Conservation (phyloP, 1,140 invertebrate species). For the Leptestheria dahalacensis region DNA sequence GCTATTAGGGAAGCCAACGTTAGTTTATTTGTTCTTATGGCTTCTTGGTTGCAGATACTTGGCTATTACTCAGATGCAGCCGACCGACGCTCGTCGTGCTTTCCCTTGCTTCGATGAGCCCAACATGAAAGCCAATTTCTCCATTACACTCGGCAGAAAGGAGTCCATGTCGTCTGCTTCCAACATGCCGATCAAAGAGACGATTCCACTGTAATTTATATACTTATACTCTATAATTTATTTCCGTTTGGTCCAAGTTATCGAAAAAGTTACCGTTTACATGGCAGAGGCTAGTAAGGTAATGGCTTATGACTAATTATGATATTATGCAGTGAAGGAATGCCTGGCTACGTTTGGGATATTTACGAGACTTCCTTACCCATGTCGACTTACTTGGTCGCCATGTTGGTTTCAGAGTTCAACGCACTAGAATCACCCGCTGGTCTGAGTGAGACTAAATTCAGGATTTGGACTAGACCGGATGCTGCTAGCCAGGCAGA, state of each 20-base stretch:
- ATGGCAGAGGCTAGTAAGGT: not conserved
- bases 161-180: slow-evolving; percentile 24
- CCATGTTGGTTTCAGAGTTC: slow-evolving; percentile 39
- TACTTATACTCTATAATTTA: not conserved
- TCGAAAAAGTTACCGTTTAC: not conserved
- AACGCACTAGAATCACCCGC: slow-evolving; percentile 29
- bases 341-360: slow-evolving; percentile 27
- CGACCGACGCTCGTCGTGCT: slow-evolving; percentile 61
- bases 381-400: slow-evolving; percentile 43
- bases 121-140: slow-evolving; percentile 48
- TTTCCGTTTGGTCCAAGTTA: not conserved
- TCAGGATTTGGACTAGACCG: slow-evolving; percentile 23
- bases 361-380: slow-evolving; percentile 29
- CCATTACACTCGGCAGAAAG: slow-evolving; percentile 31
- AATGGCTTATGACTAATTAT: slow-evolving; percentile 15
- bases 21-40: not conserved
- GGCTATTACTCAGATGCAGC: slow-evolving; percentile 64
- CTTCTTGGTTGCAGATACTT: slow-evolving; percentile 46
- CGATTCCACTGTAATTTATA: slow-evolving; percentile 11
- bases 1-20: not conserved
- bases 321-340: slow-evolving; percentile 21
- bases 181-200: slow-evolving; percentile 20
- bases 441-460: slow-evolving; percentile 26
- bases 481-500: slow-evolving; percentile 63
- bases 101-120: slow-evolving; percentile 93